Conservation (phyloP, 2,113 vertebrate species). For the Channa maculata region DNA sequence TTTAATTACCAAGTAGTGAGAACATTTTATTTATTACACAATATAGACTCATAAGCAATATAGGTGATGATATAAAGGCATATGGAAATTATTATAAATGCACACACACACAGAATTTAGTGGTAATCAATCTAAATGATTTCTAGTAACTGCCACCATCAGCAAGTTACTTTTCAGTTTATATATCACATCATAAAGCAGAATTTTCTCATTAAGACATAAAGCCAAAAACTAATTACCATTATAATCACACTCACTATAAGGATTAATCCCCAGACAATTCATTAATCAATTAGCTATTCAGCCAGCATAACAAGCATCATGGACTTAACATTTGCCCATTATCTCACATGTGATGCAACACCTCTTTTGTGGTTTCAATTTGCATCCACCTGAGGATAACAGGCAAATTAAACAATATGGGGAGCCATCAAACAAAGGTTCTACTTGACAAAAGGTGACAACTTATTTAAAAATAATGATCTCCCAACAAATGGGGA, state of each 20-base stretch:
- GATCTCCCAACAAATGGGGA: conserved; percentile 11
- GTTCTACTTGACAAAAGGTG: conserved; percentile 51
- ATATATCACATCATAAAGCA: neutral
- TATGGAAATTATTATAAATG: neutral
- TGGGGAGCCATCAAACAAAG: neutral
- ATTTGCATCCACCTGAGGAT: conserved; percentile 44
- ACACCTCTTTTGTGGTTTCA: conserved; percentile 48
- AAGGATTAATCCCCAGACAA: conserved; percentile 22
- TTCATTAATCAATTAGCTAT: conserved; percentile 50
- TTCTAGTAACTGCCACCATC: neutral
- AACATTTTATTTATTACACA: neutral
- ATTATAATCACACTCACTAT: conserved; percentile 16
- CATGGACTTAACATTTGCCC: conserved; percentile 13
- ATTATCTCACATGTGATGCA: conserved; percentile 40
- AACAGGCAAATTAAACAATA: conserved; percentile 39
- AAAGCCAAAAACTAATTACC: conserved; percentile 17
- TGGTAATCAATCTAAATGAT: neutral
- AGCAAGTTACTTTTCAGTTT: neutral
- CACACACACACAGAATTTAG: neutral
- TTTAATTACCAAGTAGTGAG: neutral
- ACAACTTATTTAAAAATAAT: conserved; percentile 51
- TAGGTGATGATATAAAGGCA: neutral
- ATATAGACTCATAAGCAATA: neutral
- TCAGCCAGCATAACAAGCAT: conserved; percentile 26
- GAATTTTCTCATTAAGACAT: conserved; percentile 23